Percentiles rank a stretch among this genome's conserved stretches.
Evolutionary conservation across 1,140 invertebrate genomes (phyloP).

Genomic region (Tetramorium alpestre): DNA sequence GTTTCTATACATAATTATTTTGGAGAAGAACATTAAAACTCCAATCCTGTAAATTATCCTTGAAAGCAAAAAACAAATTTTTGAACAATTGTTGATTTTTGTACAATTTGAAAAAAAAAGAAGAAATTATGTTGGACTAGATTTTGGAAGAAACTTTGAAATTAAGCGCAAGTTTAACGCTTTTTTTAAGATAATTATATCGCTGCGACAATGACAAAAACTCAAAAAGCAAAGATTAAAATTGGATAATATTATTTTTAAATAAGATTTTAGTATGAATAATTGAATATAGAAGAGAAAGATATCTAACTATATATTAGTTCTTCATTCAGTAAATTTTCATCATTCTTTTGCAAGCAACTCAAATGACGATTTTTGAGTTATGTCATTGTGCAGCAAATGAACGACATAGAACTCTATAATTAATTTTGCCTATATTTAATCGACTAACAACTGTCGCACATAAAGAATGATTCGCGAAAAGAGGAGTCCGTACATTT

Average conservation of each 20-base stretch:
- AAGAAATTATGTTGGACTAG: neutral
- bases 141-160: neutral
- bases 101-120: neutral
- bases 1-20: neutral
- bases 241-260: too few species aligned
- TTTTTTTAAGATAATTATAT: neutral
- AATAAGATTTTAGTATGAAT: too few species aligned
- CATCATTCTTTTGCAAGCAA: too few species aligned
- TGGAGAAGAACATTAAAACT: neutral
- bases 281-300: too few species aligned
- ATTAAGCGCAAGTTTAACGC: neutral
- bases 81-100: neutral
- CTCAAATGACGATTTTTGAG: too few species aligned
- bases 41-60: neutral
- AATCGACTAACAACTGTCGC: neutral
- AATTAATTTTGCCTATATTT: neutral
- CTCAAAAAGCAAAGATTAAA: too few species aligned
- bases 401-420: too few species aligned
- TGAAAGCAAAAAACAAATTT: neutral
- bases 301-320: too few species aligned
- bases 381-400: too few species aligned
- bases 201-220: too few species aligned
- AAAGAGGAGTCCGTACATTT: neutral
- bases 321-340: too few species aligned
- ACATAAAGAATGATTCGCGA: neutral